Evolutionary conservation across 64 coral and sea anemone genomes (phyloP).

Genomic region (Cladopsammia gracilis): DNA sequence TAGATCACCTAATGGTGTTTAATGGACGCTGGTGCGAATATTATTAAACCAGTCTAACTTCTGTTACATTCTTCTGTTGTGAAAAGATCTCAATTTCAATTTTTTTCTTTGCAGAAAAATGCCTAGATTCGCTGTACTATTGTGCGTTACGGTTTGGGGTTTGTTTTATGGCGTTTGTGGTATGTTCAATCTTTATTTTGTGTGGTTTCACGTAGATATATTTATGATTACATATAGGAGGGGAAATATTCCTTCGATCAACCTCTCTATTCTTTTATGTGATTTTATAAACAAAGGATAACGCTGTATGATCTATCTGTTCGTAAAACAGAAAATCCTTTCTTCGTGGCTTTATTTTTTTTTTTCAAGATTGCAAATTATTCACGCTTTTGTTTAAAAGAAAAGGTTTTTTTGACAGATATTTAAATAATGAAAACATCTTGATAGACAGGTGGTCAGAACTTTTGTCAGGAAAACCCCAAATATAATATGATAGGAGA

Average conservation of each 20-base stretch:
- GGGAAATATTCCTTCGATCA: neutral
- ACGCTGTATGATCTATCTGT: too few relatives aligned
- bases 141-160: neutral
- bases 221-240: neutral
- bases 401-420: neutral
- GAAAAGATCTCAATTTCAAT: neutral
- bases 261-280: neutral
- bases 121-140: neutral
- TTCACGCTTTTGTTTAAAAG: neutral
- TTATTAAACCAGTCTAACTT: neutral
- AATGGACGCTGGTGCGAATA: neutral
- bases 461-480: neutral
- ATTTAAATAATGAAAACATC: constrained; percentile 33
- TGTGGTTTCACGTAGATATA: neutral
- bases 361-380: neutral
- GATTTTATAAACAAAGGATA: neutral
- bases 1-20: neutral
- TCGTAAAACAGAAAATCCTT: too few relatives aligned
- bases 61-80: neutral
- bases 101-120: constrained; percentile 29
- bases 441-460: neutral
- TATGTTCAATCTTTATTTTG: constrained; percentile 13
- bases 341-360: neutral
- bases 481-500: neutral
- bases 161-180: constrained; percentile 23